Evolutionary conservation across 1,140 invertebrate genomes (phyloP), one percentile per base, ranked within the genome.

Genomic region (Parasteatoda tepidariorum): DNA sequence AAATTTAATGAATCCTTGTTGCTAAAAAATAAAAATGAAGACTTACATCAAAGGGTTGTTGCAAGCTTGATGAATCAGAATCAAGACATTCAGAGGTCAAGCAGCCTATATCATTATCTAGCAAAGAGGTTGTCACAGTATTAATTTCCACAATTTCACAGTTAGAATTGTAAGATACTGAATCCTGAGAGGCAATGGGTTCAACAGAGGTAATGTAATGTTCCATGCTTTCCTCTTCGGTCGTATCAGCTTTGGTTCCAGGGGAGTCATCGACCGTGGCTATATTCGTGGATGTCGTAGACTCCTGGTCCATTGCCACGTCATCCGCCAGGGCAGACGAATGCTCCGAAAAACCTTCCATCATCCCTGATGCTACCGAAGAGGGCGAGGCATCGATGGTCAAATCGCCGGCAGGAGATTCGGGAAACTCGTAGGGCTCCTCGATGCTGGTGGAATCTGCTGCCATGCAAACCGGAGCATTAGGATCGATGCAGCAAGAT

Each of bases 51-150:
- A 26, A 82, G 18, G 48, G 28, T 71, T 34, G 64, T 33, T 70
- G 78, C 78, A 82, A 68, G 78, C 66, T 82, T 61, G 75, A 78
- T 57, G 78, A 82, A 71, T 82, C 78, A 30, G 78, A 82, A 79
- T 79, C 76, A 68, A 68, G 64, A 24, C 76, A 79, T 68, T 79
- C 64, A 54, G 76, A 67, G 34, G 76, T 38, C 26, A 79, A 66
- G 24, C 55, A 79, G 41, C 61, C 57, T 30, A 61, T 22, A 48
- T 82, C 78, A 61, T 70, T 82, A 61, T 82, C 15, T 41, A 67
- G 34, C 6, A 82, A 41, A 6, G 57, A 70, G 54, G 30, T 61
- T 31, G 78, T 59, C 22, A 59, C 62, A 13, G 59, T 48, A 31
- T 82, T 82, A 82, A 41, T 61, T 71, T 82, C 78, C 2, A 41